phyloP scores from a whole-genome alignment of 2,888 invertebrate genomes.

The Caenorhabditis drosophilae region DNA sequence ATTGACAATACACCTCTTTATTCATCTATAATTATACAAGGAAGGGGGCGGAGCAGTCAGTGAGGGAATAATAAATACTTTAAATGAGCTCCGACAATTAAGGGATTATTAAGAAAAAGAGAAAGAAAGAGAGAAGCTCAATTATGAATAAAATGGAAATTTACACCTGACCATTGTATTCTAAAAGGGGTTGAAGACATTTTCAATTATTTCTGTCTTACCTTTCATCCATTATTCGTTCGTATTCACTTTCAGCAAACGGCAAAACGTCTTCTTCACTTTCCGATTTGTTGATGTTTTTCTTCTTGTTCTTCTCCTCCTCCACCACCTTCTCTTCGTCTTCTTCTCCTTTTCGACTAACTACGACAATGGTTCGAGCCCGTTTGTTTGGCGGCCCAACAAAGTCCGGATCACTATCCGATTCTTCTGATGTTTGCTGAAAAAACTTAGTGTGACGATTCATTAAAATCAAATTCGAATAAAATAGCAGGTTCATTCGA shows the following conservation, averaged over 20 bases:
- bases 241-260: slow-evolving; percentile 53
- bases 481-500: too few species aligned
- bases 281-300: slow-evolving; percentile 13
- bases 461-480: neutral
- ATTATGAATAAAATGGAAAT: too few species aligned
- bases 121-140: too few species aligned
- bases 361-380: slow-evolving; percentile 26
- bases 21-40: too few species aligned
- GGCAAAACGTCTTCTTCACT: slow-evolving; percentile 41
- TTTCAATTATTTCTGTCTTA: too few species aligned
- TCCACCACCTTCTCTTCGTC: slow-evolving; percentile 30
- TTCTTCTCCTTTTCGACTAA: slow-evolving; percentile 11
- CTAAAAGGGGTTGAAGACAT: too few species aligned
- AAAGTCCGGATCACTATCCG: slow-evolving; percentile 48
- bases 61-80: too few species aligned
- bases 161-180: too few species aligned
- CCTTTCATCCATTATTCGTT: slow-evolving; percentile 50
- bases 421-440: slow-evolving; percentile 43
- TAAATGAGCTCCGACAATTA: too few species aligned
- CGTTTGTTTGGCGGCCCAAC: slow-evolving; percentile 44
- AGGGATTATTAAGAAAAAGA: too few species aligned
- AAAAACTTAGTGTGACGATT: slow-evolving; percentile 3
- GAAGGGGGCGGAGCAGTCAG: too few species aligned
- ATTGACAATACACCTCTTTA: too few species aligned
- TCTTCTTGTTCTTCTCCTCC: slow-evolving; percentile 20